phyloP scores from a whole-genome alignment of 2,797 vertebrate genomes.

The Galago senegalensis region DNA sequence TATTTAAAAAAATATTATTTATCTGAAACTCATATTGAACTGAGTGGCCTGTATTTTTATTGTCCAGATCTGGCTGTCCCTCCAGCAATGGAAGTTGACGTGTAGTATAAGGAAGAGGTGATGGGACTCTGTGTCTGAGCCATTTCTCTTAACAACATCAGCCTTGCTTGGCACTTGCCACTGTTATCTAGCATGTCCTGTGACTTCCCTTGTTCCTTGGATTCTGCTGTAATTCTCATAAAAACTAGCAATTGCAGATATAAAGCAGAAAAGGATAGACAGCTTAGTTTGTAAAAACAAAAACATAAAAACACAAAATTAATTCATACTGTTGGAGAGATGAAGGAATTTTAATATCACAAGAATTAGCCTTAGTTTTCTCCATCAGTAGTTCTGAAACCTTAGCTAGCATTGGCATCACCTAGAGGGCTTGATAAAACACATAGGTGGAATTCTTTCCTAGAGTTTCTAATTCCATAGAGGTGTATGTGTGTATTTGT shows the following conservation, averaged over 20 bases:
- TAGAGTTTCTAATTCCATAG: background rate
- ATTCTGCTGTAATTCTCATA: background rate
- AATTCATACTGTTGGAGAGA: background rate
- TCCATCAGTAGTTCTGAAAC: background rate
- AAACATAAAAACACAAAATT: background rate
- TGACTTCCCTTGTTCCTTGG: background rate
- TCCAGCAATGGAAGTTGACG: background rate
- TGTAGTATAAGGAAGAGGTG: background rate
- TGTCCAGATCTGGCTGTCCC: background rate
- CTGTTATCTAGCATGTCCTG: background rate
- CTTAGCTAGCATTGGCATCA: background rate
- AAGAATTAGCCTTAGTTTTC: background rate
- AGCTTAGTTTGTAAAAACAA: background rate
- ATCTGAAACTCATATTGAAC: slow-evolving; percentile 12
- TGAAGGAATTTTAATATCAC: background rate
- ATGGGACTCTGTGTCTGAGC: background rate
- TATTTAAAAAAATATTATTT: background rate
- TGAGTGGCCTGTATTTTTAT: background rate
- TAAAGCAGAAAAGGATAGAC: background rate
- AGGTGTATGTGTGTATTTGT: background rate
- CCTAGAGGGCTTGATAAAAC: background rate
- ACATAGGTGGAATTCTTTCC: background rate
- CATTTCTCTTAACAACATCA: background rate
- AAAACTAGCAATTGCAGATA: background rate
- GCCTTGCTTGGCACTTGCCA: background rate